Percentiles rank a stretch among this genome's conserved stretches.
phyloP scores from a whole-genome alignment of 2,797 vertebrate genomes.

The Heterohyrax brucei region DNA sequence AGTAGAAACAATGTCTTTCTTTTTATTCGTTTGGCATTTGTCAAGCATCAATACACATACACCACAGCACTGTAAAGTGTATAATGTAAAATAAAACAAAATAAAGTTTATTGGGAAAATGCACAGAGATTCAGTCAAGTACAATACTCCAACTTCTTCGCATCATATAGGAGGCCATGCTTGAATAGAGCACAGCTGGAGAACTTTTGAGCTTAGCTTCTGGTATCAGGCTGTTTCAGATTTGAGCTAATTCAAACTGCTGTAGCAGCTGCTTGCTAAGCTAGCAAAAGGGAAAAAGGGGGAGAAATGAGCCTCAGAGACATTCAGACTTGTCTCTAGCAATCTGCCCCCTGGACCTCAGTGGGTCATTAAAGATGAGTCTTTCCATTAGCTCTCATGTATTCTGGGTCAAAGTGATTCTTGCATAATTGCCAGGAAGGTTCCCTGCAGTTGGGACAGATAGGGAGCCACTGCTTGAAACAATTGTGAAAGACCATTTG shows the following conservation, averaged over 20 bases:
- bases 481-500: not conserved
- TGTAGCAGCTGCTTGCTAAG: slow-evolving; percentile 21
- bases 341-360: not conserved
- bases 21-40: slow-evolving; percentile 23
- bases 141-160: not conserved
- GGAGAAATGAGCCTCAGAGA: slow-evolving; percentile 23
- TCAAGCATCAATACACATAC: not conserved
- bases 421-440: not conserved
- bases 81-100: slow-evolving; percentile 74
- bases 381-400: slow-evolving; percentile 42
- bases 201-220: slow-evolving; percentile 22
- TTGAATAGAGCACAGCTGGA: slow-evolving; percentile 56
- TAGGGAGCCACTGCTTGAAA: slow-evolving; percentile 50
- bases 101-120: slow-evolving; percentile 6
- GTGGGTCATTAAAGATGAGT: slow-evolving; percentile 45
- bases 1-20: not conserved
- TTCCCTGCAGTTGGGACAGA: slow-evolving; percentile 34
- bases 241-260: slow-evolving; percentile 63
- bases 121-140: not conserved
- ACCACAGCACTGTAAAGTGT: not conserved
- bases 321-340: not conserved
- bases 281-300: not conserved
- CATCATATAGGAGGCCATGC: not conserved
- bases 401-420: slow-evolving; percentile 57
- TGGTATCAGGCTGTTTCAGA: slow-evolving; percentile 7